Base-by-base conservation (phyloP, 2,113 vertebrate genomes). In the Cyanoramphus novaezelandiae region DNA sequence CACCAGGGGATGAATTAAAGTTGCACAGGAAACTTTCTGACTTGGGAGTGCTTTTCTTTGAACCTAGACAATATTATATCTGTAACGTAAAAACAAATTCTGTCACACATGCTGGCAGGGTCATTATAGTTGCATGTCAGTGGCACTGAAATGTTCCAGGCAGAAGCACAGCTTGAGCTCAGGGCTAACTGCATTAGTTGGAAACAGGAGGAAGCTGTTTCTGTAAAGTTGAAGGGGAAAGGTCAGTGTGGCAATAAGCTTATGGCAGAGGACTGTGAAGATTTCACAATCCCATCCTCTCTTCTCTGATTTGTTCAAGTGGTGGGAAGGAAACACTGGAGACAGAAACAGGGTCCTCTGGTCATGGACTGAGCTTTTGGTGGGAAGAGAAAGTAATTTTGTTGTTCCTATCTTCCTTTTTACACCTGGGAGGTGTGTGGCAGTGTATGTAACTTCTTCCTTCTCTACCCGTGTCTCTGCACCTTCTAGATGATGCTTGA, bases 71-170 rank as follows among this genome's bases (percentile, higher is more conserved):
- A 78, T 94, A 93, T 92, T 92, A 17, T 95, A 92, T 96, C 90
- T 96, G 78, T 60, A 75, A 86, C 0, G 9, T 55, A 81, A 78
- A 96, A 83, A 39, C 90, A 88, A 92, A 90, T 95, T 96, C 92
- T 81, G 64, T 95, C 92, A 84, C 88, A 90, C 62, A 7, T 92
- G 72, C 92, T 95, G 90, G 90, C 90, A 93, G 44, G 82, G 88
- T 95, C 82, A 41, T 83, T 82, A 35, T 50, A 77, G 76, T 81
- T 59, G 76, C 85, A 16, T 72, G 87, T 94, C 90, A 88, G 92
- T 82, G 95, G 82, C 3, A 16, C 90, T 96, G 95, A 95, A 93
- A 96, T 60, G 65, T 93, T 95, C 88, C 92, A 96, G 93, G 90
- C 95, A 94, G 93, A 81, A 90, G 70, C 93, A 92, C 71, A 88